Percentiles rank a stretch among this genome's conserved stretches.
Evolutionary conservation across 2,888 invertebrate species (phyloP).

Genomic region (Lordiphosa andalusiaca): DNA sequence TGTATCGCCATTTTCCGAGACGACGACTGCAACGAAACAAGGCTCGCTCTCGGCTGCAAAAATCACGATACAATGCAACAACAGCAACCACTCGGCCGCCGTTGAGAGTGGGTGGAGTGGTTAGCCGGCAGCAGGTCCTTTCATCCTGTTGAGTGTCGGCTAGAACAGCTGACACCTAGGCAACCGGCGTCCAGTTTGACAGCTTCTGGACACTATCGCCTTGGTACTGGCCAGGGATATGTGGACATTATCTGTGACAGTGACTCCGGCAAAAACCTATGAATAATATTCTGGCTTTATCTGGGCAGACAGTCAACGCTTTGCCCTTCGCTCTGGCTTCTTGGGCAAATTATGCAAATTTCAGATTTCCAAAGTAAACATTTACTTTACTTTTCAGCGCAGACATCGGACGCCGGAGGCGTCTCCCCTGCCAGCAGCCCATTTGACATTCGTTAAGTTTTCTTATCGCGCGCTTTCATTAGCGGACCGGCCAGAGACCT

Average conservation of each 20-base stretch:
- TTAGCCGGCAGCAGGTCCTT: conserved; percentile 10
- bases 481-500: conserved; percentile 64
- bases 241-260: conserved; percentile 58
- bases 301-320: conserved; percentile 38
- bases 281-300: conserved; percentile 65
- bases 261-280: conserved; percentile 33
- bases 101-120: neutral
- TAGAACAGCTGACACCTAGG: conserved; percentile 53
- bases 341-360: conserved; percentile 78
- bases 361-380: conserved; percentile 78
- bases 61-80: conserved; percentile 66
- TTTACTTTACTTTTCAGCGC: conserved; percentile 76
- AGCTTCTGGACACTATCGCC: conserved; percentile 57
- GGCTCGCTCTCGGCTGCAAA: conserved; percentile 45
- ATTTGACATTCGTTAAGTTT: conserved; percentile 67
- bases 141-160: conserved; percentile 56
- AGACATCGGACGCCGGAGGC: conserved; percentile 44
- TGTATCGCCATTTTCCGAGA: conserved; percentile 74
- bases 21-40: conserved; percentile 22
- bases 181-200: conserved; percentile 77
- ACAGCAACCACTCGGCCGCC: conserved; percentile 19
- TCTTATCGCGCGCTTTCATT: conserved; percentile 76
- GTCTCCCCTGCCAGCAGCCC: conserved; percentile 20
- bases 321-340: conserved; percentile 24
- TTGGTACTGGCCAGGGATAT: conserved; percentile 37